These are phyloP conservation scores for Phenganax marumi DNA, from an alignment of 92 coral and sea anemone species.

Conservation along the genomic window DNA sequence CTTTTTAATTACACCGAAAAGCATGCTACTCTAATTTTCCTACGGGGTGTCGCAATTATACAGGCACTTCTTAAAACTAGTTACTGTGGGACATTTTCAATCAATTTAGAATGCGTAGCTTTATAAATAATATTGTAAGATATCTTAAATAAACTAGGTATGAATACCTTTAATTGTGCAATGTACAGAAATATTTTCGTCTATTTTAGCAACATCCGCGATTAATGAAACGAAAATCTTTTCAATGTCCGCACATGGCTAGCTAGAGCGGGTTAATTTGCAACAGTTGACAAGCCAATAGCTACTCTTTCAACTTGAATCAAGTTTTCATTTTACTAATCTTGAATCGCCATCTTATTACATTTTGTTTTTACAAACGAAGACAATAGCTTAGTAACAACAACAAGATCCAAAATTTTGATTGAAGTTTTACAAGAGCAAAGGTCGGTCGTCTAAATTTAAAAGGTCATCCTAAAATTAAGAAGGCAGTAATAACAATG, in stretches of 20 bases:
- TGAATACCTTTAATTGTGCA: too few relatives aligned
- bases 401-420: not conserved
- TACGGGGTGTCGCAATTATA: slow-evolving; percentile 1
- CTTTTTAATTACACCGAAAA: slow-evolving; percentile 18
- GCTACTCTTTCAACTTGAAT: too few relatives aligned
- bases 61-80: not conserved
- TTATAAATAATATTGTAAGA: not conserved
- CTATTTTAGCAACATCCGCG: too few relatives aligned
- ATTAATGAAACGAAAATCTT: too few relatives aligned
- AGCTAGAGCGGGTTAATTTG: too few relatives aligned
- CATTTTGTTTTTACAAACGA: not conserved
- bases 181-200: too few relatives aligned
- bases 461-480: slow-evolving; percentile 12
- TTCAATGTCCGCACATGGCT: too few relatives aligned
- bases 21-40: not conserved
- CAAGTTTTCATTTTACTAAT: too few relatives aligned
- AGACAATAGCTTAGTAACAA: not conserved
- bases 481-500: not conserved
- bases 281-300: too few relatives aligned
- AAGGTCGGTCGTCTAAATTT: slow-evolving; percentile 7
- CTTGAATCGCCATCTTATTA: not conserved
- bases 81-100: not conserved
- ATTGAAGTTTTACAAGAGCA: not conserved
- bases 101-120: not conserved
- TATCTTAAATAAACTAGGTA: too few relatives aligned